A percentile compares a stretch with the other conserved stretches of the same genome.
phyloP scores from a whole-genome alignment of 2,113 vertebrate genomes.

The human (Homo sapiens) region GRCh38 chr15:60935501-60936000 shows the following conservation, averaged over 20 bases:
- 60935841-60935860: neutral
- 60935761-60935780: neutral
- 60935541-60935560: conserved; percentile 19
- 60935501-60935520: conserved; percentile 35
- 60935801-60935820: neutral
- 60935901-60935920: neutral
- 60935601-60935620: conserved; percentile 68
- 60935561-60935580: neutral
- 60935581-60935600: conserved; percentile 73
- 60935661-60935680: conserved; percentile 72
- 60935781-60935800: neutral
- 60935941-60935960: neutral
- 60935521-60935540: neutral
- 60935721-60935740: conserved; percentile 73
- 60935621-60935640: conserved; percentile 70
- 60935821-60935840: neutral
- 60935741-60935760: neutral
- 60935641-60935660: conserved; percentile 70
- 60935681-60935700: conserved; percentile 55
- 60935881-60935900: neutral
- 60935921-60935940: neutral
- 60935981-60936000: neutral
- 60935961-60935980: neutral
- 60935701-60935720: conserved; percentile 66
- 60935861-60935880: neutral